A percentile compares a stretch with the other conserved stretches of the same genome.
Evolutionary conservation across 2,113 vertebrate genomes (phyloP).

Genomic region (Bufo bufo): DNA sequence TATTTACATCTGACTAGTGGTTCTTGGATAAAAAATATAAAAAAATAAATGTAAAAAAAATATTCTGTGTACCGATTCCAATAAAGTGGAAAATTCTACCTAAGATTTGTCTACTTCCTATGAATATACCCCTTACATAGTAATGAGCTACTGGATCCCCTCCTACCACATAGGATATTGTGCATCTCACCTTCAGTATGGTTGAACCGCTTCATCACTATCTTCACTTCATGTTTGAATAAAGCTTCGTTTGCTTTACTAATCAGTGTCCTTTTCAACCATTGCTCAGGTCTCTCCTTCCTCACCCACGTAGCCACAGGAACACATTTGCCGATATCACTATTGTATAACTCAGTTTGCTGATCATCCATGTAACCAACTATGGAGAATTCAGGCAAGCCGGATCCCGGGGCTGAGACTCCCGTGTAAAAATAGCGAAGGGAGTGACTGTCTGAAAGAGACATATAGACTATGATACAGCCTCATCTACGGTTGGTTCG

Average conservation of each 20-base stretch:
- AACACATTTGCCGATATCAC: neutral
- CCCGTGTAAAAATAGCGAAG: neutral
- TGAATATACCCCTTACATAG: too few relatives aligned
- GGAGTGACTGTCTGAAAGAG: neutral
- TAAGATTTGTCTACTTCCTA: too few relatives aligned
- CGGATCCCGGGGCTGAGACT: neutral
- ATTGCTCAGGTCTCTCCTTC: neutral
- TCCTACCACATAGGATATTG: neutral
- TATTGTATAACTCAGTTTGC: neutral
- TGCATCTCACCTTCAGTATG: neutral
- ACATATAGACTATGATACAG: neutral
- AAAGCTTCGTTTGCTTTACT: neutral
- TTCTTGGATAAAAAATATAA: too few relatives aligned
- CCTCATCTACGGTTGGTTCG: too few relatives aligned
- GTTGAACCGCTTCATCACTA: neutral
- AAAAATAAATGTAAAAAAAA: too few relatives aligned
- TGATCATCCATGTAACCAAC: neutral
- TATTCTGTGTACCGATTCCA: too few relatives aligned
- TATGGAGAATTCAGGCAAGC: neutral
- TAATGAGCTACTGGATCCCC: too few relatives aligned
- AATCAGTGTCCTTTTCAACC: neutral
- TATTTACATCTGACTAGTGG: too few relatives aligned
- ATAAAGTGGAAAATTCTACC: too few relatives aligned
- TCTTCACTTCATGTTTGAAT: neutral
- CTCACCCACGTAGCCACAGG: conserved; percentile 13